Conservation (phyloP, 2,797 vertebrate genomes). For the Pseudochaenichthys georgianus region DNA sequence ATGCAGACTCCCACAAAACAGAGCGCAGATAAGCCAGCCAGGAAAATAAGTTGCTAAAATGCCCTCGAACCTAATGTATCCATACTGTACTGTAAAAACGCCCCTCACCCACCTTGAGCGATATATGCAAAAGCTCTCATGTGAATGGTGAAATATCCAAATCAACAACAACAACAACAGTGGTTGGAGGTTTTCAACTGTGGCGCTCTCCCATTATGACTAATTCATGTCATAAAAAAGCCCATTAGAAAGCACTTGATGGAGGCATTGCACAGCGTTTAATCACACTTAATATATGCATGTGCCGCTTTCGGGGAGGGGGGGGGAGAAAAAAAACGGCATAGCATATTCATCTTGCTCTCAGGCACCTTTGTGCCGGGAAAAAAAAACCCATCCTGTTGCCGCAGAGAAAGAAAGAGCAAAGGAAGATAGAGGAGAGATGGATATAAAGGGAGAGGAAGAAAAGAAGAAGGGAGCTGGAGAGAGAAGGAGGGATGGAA, state of each 20-base stretch:
- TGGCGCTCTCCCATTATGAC: constrained; percentile 83
- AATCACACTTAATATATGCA: constrained; percentile 88
- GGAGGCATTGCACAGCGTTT: constrained; percentile 83
- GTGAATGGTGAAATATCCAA: constrained; percentile 75
- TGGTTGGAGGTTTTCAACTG: constrained; percentile 77
- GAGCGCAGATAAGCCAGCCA: background rate
- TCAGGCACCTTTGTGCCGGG: constrained; percentile 76
- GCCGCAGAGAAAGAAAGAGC: constrained; percentile 57
- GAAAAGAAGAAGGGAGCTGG: constrained; percentile 19
- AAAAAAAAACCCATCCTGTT: constrained; percentile 69
- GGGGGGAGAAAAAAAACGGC: constrained; percentile 39
- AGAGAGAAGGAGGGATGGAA: constrained; percentile 21
- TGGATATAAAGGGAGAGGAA: constrained; percentile 21
- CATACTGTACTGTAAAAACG: constrained; percentile 49
- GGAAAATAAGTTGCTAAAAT: constrained; percentile 47
- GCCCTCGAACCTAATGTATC: constrained; percentile 56
- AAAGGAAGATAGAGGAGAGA: constrained; percentile 22
- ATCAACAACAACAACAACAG: constrained; percentile 74
- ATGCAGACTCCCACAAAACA: constrained; percentile 42
- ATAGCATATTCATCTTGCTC: constrained; percentile 80
- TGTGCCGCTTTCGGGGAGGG: constrained; percentile 74
- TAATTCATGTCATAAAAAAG: constrained; percentile 88
- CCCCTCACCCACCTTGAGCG: constrained; percentile 59
- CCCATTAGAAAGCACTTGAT: constrained; percentile 87
- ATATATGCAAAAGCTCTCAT: constrained; percentile 69